These are phyloP conservation scores for Apolygus lucorum DNA, from an alignment of 1,140 invertebrate species.

Conservation along the genomic window DNA sequence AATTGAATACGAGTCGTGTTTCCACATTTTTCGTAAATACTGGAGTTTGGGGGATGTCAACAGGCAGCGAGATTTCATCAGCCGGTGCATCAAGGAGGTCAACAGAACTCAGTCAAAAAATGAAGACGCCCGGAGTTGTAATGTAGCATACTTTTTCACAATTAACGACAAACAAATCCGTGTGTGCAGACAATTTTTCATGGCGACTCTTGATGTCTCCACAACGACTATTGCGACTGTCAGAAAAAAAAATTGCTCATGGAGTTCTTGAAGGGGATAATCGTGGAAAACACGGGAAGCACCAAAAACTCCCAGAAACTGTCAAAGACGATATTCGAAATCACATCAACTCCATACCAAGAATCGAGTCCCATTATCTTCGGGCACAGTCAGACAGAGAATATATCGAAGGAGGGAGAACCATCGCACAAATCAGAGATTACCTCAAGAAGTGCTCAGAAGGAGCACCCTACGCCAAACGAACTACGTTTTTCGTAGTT, in stretches of 20 bases:
- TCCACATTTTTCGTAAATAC: background rate
- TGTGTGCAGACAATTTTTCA: background rate
- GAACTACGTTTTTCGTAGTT: slow-evolving; percentile 27
- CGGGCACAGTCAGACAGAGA: slow-evolving; percentile 23
- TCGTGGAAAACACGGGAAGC: slow-evolving; percentile 25
- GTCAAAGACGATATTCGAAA: slow-evolving; percentile 23
- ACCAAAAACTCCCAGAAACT: slow-evolving; percentile 21
- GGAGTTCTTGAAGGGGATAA: slow-evolving; percentile 23
- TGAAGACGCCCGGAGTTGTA: background rate
- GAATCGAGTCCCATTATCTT: slow-evolving; percentile 26
- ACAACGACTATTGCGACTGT: background rate
- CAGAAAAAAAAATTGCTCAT: background rate
- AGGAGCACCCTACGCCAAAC: slow-evolving; percentile 26
- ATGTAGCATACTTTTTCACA: background rate
- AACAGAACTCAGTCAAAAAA: background rate
- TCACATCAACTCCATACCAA: slow-evolving; percentile 27
- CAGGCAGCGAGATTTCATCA: background rate
- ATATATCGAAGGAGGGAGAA: slow-evolving; percentile 30
- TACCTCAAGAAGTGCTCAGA: slow-evolving; percentile 21
- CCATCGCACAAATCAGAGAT: slow-evolving; percentile 26
- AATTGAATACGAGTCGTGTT: background rate
- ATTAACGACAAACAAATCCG: background rate
- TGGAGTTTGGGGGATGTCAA: background rate
- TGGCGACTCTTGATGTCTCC: background rate
- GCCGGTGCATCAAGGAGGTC: background rate